Conservation (phyloP, 2,888 invertebrate species). For the Zaprionus obscuricornis region DNA sequence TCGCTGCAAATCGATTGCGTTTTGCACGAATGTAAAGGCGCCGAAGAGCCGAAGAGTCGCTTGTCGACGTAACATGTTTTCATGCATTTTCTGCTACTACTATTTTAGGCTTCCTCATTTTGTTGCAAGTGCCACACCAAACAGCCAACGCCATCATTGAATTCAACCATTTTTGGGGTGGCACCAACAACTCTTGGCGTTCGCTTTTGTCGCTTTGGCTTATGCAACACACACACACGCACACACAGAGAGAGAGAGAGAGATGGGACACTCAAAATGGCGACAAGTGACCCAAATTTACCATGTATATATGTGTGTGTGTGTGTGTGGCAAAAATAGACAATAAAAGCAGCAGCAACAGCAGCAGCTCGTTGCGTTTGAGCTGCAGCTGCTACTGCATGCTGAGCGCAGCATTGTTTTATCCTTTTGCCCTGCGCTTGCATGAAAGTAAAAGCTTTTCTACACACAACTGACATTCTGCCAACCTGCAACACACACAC, state of each 20-base stretch:
- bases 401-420: conserved; percentile 39
- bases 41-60: conserved; percentile 16
- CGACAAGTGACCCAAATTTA: conserved; percentile 57
- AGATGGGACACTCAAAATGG: conserved; percentile 38
- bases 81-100: conserved; percentile 24
- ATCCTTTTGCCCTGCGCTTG: conserved; percentile 37
- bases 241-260: too few species aligned
- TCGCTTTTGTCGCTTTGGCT: conserved; percentile 31
- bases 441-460: conserved; percentile 52
- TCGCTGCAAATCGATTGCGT: conserved; percentile 48
- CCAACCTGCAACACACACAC: too few species aligned
- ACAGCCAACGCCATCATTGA: background rate
- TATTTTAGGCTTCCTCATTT: conserved; percentile 77
- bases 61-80: conserved; percentile 54
- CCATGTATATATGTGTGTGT: too few species aligned
- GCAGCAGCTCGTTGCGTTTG: too few species aligned
- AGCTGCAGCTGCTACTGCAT: conserved; percentile 26
- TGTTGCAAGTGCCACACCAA: conserved; percentile 47
- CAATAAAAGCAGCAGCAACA: conserved; percentile 19
- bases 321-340: too few species aligned
- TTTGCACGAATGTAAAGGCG: too few species aligned
- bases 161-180: background rate
- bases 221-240: conserved; percentile 40
- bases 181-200: conserved; percentile 9
- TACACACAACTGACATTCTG: too few species aligned